phyloP scores from a whole-genome alignment of 2,888 invertebrate genomes.

The Diloba caeruleocephala region DNA sequence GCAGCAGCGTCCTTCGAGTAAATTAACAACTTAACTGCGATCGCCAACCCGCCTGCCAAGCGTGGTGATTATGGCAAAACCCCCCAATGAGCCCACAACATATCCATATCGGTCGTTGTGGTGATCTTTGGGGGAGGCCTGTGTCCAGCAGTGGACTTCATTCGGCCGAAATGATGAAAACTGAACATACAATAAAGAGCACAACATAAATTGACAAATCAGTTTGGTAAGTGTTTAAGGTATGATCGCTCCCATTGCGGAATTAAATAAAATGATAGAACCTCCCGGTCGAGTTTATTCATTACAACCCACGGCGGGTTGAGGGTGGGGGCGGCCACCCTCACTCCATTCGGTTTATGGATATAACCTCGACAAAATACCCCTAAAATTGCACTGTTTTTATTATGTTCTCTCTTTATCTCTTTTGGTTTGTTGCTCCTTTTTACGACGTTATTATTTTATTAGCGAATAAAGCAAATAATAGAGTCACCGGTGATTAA shows the following conservation, averaged over 20 bases:
- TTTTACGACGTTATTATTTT: slow-evolving; percentile 86
- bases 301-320: slow-evolving; percentile 82
- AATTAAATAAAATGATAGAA: slow-evolving; percentile 85
- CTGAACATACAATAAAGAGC: slow-evolving; percentile 18
- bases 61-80: no score
- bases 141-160: not conserved
- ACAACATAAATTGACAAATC: slow-evolving; percentile 62
- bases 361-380: slow-evolving; percentile 89
- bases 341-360: slow-evolving; percentile 84
- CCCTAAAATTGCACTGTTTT: slow-evolving; percentile 89
- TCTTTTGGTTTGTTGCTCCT: slow-evolving; percentile 87
- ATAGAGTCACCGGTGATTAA: slow-evolving; percentile 58
- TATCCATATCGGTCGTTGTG: no score
- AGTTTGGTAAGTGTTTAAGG: slow-evolving; percentile 69
- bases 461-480: slow-evolving; percentile 75
- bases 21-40: no score
- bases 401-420: slow-evolving; percentile 88
- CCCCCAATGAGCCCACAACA: no score
- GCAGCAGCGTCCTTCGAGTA: no score
- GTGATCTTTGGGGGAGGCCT: no score
- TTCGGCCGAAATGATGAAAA: not conserved
- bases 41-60: no score
- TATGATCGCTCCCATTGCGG: slow-evolving; percentile 82
- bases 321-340: slow-evolving; percentile 64
- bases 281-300: slow-evolving; percentile 87